phyloP scores from a whole-genome alignment of 2,888 invertebrate species.

The Tachina grossa region DNA sequence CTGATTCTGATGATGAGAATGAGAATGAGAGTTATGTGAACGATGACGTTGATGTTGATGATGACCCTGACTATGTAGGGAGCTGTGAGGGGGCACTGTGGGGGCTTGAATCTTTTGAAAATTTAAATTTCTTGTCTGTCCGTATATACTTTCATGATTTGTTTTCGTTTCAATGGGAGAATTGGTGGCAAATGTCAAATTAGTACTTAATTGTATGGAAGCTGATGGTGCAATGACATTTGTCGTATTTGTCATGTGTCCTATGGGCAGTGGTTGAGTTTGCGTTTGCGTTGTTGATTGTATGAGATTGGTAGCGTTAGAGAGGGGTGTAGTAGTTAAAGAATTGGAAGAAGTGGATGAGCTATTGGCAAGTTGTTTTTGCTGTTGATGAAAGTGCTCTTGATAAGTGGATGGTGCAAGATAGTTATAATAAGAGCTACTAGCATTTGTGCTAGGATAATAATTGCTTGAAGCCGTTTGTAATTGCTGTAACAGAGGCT shows the following conservation, averaged over 20 bases:
- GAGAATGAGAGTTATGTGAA: slow-evolving; percentile 50
- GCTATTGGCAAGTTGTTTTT: slow-evolving; percentile 51
- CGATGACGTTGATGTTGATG: slow-evolving; percentile 60
- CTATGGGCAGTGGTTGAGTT: slow-evolving; percentile 47
- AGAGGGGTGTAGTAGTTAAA: slow-evolving; percentile 47
- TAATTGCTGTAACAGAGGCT: slow-evolving; percentile 39
- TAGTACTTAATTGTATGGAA: slow-evolving; percentile 74
- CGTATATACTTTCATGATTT: slow-evolving; percentile 58
- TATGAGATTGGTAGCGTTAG: slow-evolving; percentile 54
- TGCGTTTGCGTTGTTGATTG: slow-evolving; percentile 6
- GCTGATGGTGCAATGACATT: slow-evolving; percentile 56
- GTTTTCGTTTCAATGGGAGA: slow-evolving; percentile 55
- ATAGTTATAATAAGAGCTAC: slow-evolving; percentile 64
- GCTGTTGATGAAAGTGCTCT: slow-evolving; percentile 67
- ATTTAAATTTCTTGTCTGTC: slow-evolving; percentile 69
- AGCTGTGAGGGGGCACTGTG: slow-evolving; percentile 52
- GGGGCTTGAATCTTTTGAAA: slow-evolving; percentile 43
- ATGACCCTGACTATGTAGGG: slow-evolving; percentile 69
- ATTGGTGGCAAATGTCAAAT: slow-evolving; percentile 69
- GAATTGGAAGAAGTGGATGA: slow-evolving; percentile 49
- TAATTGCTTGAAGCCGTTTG: slow-evolving; percentile 56
- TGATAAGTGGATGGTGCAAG: slow-evolving; percentile 59
- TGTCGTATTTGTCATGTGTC: slow-evolving; percentile 51
- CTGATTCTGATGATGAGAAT: slow-evolving; percentile 60
- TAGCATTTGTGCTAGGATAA: slow-evolving; percentile 62